phyloP scores from a whole-genome alignment of 2,113 vertebrate genomes.

The Lonchura striata region DNA sequence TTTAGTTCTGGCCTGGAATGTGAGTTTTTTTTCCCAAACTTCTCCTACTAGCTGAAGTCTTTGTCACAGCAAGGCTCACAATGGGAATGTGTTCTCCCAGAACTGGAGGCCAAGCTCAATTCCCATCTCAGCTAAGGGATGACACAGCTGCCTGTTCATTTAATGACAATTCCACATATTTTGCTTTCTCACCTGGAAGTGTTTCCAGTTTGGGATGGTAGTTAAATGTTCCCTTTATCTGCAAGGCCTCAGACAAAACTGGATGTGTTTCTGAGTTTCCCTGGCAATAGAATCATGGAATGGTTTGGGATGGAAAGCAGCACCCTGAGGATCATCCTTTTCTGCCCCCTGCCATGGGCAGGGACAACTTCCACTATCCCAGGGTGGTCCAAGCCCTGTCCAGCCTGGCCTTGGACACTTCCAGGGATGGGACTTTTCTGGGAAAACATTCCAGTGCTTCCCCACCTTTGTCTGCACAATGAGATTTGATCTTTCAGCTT shows the following conservation, averaged over 20 bases:
- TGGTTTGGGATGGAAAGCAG: neutral
- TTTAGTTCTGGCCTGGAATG: neutral
- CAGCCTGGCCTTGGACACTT: neutral
- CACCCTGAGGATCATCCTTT: neutral
- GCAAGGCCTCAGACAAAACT: neutral
- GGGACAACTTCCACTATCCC: neutral
- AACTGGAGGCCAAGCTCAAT: neutral
- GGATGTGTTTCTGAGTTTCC: neutral
- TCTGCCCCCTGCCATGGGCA: neutral
- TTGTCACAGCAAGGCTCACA: neutral
- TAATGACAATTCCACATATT: neutral
- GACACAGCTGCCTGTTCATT: neutral
- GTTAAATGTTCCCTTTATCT: neutral
- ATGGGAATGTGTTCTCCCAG: neutral
- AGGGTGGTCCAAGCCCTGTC: rapidly evolving
- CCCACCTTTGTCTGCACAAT: neutral
- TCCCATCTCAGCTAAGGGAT: neutral
- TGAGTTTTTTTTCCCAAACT: neutral
- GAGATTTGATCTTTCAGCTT: neutral
- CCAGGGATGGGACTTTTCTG: neutral
- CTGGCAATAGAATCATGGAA: neutral
- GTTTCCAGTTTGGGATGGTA: neutral
- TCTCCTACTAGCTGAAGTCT: neutral
- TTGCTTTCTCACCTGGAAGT: neutral
- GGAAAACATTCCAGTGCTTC: neutral